Evolutionary conservation across 2,888 invertebrate species (phyloP).

Genomic region (Hybos culiciformis): DNA sequence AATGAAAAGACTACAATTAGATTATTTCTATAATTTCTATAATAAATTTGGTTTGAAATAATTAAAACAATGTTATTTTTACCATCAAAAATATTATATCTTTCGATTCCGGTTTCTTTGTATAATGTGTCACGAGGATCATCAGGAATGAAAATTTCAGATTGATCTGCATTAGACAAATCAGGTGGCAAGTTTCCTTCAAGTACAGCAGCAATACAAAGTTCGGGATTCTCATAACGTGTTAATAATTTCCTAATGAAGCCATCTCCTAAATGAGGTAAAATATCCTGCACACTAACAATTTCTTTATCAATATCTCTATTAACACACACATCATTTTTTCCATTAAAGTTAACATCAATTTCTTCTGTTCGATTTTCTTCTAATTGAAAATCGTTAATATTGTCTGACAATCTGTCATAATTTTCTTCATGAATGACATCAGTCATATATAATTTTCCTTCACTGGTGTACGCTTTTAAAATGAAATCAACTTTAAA

Average conservation of each 20-base stretch:
- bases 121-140: conserved; percentile 43
- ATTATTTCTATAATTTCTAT: too few species aligned
- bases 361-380: conserved; percentile 2
- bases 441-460: conserved; percentile 13
- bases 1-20: too few species aligned
- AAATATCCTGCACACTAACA: conserved; percentile 39
- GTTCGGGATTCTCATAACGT: conserved; percentile 58
- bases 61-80: too few species aligned
- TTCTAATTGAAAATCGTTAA: too few species aligned
- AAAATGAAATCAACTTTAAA: conserved; percentile 24
- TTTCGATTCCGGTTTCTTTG: conserved; percentile 41
- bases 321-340: not conserved
- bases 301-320: conserved; percentile 36
- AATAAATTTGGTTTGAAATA: too few species aligned
- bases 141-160: conserved; percentile 48
- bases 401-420: too few species aligned
- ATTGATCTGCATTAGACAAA: conserved; percentile 36
- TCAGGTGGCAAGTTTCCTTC: conserved; percentile 44
- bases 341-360: not conserved
- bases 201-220: conserved; percentile 69
- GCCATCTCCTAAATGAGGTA: conserved; percentile 71
- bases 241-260: conserved; percentile 59
- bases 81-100: conserved; percentile 59
- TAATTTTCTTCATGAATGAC: not conserved
- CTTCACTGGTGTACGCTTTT: conserved; percentile 21